These are phyloP conservation scores for Ernsta delagoae DNA, from an alignment of 2,888 invertebrate genomes.

Conservation along the genomic window DNA sequence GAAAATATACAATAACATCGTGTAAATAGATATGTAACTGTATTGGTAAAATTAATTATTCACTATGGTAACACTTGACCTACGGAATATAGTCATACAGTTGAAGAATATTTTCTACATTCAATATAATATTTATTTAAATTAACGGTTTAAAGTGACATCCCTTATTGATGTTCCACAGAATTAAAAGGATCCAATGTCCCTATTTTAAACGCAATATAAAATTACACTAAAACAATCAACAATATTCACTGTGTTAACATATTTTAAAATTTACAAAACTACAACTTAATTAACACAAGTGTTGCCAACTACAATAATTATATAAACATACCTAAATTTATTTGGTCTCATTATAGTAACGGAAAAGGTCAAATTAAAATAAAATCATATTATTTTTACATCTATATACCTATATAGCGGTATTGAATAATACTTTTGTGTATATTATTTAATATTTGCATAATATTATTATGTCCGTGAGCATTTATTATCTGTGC, in stretches of 20 bases:
- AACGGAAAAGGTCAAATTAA: conserved; percentile 62
- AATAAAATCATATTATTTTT: conserved; percentile 40
- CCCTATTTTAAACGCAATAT: conserved; percentile 39
- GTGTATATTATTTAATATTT: background rate
- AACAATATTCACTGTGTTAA: conserved; percentile 68
- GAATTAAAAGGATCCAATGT: conserved; percentile 14
- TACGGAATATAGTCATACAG: conserved; percentile 53
- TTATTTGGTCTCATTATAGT: conserved; percentile 84
- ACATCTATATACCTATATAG: conserved; percentile 41
- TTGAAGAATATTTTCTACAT: too few relatives aligned
- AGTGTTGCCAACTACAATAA: conserved; percentile 66
- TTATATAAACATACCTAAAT: conserved; percentile 73
- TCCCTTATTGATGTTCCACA: conserved; percentile 12
- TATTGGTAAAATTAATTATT: conserved; percentile 70
- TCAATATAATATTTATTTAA: too few relatives aligned
- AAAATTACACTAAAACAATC: conserved; percentile 48
- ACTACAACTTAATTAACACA: conserved; percentile 75
- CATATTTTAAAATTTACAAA: conserved; percentile 77
- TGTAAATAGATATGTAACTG: conserved; percentile 75
- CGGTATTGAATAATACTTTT: conserved; percentile 17
- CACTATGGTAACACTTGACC: conserved; percentile 78
- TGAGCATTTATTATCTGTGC: conserved; percentile 28
- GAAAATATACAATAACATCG: conserved; percentile 70
- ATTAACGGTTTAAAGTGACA: background rate
- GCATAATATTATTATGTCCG: conserved; percentile 11